phyloP scores from a whole-genome alignment of 2,888 invertebrate species.

The Parochlus steinenii region DNA sequence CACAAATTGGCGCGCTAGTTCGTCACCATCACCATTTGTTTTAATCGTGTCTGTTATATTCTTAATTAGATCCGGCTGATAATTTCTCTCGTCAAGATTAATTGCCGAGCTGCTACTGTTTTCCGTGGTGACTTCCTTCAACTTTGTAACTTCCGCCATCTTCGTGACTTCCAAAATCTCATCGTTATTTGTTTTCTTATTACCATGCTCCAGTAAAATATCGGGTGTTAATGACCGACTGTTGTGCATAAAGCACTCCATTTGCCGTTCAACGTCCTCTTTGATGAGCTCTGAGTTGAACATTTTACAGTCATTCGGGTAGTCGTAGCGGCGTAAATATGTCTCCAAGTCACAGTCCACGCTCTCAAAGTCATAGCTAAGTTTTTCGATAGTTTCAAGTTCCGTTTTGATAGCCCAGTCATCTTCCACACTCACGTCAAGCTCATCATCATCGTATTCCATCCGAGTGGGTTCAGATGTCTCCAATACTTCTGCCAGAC shows the following conservation, averaged over 20 bases:
- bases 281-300: conserved; percentile 14
- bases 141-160: conserved; percentile 3
- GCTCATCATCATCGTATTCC: conserved; percentile 9
- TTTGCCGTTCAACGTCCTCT: conserved; percentile 13
- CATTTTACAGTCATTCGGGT: conserved; percentile 1
- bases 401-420: conserved; percentile 9
- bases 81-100: neutral
- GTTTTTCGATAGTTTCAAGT: conserved; percentile 7
- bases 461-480: conserved; percentile 3
- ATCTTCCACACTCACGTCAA: conserved; percentile 10
- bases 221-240: conserved; percentile 21
- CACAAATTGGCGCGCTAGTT: neutral
- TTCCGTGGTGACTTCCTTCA: conserved; percentile 2
- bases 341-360: conserved; percentile 15
- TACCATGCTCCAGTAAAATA: conserved; percentile 22
- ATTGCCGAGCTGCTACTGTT: neutral
- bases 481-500: no score
- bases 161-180: conserved; percentile 1
- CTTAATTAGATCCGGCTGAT: conserved; percentile 22
- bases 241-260: conserved; percentile 13
- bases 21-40: conserved; percentile 12
- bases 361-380: conserved; percentile 8
- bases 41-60: conserved; percentile 17
- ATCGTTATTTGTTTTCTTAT: conserved; percentile 11
- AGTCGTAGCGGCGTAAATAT: conserved; percentile 12